These are phyloP conservation scores for Gorsachius goisagi DNA, from an alignment of 2,113 vertebrate species.

Conservation along the genomic window DNA sequence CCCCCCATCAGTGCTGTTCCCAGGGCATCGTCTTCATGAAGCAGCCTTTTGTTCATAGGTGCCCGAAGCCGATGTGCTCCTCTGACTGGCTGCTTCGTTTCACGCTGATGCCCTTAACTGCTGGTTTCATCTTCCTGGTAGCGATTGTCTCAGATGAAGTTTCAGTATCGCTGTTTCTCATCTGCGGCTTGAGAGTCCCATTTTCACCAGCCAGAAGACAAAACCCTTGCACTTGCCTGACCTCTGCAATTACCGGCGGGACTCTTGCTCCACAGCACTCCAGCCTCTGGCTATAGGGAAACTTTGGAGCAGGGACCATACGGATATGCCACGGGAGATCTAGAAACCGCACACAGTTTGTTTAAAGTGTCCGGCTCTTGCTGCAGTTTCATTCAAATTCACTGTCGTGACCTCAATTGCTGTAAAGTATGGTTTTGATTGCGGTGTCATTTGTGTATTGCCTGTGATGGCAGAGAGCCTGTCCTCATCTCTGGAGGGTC, in stretches of 20 bases:
- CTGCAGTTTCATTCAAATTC: neutral
- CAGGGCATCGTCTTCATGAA: slow-evolving; percentile 39
- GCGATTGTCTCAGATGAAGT: slow-evolving; percentile 32
- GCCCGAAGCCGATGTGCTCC: neutral
- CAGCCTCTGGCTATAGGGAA: neutral
- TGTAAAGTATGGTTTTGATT: neutral
- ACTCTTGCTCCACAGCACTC: neutral
- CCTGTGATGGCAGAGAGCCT: neutral
- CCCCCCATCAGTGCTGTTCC: slow-evolving; percentile 20
- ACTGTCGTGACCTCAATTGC: neutral
- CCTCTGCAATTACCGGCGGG: neutral
- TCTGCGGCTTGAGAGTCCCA: neutral
- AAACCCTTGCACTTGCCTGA: slow-evolving; percentile 37
- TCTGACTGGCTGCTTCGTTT: slow-evolving; percentile 32
- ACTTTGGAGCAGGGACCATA: neutral
- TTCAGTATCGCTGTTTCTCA: slow-evolving; percentile 56
- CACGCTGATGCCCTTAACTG: slow-evolving; percentile 32
- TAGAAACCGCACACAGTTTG: neutral
- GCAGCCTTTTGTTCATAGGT: slow-evolving; percentile 32
- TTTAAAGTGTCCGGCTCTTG: neutral
- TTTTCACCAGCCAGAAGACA: slow-evolving; percentile 23
- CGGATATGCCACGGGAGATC: neutral
- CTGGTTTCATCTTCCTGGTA: slow-evolving; percentile 61
- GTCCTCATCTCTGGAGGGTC: neutral
- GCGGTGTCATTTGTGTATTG: neutral